These are phyloP conservation scores for Theretra japonica DNA, from an alignment of 2,888 invertebrate genomes.

Conservation along the genomic window DNA sequence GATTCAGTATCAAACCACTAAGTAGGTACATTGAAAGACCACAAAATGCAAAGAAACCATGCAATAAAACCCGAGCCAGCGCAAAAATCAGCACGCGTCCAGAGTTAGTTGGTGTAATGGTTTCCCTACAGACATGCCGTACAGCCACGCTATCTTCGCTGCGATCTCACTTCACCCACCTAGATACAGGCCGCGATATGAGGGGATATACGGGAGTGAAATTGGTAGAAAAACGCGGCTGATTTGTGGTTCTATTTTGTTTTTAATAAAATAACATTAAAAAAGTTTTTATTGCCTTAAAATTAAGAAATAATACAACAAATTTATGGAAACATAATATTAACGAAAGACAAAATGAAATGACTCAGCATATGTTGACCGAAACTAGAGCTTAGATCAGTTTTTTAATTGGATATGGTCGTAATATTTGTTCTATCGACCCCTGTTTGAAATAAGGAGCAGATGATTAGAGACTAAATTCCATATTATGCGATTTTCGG, in stretches of 20 bases:
- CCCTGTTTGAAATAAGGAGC: too few relatives aligned
- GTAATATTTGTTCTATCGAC: too few relatives aligned
- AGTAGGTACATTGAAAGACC: not conserved
- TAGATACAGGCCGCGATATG: constrained; percentile 49
- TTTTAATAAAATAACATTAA: too few relatives aligned
- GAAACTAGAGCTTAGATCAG: too few relatives aligned
- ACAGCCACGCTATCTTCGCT: not conserved
- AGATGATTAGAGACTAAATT: too few relatives aligned
- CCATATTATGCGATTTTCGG: too few relatives aligned
- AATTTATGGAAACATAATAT: too few relatives aligned
- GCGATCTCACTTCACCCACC: constrained; percentile 47
- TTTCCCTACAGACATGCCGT: not conserved
- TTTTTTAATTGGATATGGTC: too few relatives aligned
- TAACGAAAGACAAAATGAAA: too few relatives aligned
- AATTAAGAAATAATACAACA: too few relatives aligned
- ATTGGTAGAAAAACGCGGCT: constrained; percentile 16
- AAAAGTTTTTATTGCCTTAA: too few relatives aligned
- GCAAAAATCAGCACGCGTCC: not conserved
- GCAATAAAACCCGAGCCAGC: not conserved
- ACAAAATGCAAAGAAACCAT: not conserved
- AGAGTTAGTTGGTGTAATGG: constrained; percentile 4
- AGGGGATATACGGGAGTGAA: constrained; percentile 42
- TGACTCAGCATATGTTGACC: too few relatives aligned
- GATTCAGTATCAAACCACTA: not conserved
- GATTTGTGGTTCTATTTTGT: not conserved